These are phyloP conservation scores for Melipona bicolor DNA, from an alignment of 2,888 invertebrate species.

Conservation along the genomic window DNA sequence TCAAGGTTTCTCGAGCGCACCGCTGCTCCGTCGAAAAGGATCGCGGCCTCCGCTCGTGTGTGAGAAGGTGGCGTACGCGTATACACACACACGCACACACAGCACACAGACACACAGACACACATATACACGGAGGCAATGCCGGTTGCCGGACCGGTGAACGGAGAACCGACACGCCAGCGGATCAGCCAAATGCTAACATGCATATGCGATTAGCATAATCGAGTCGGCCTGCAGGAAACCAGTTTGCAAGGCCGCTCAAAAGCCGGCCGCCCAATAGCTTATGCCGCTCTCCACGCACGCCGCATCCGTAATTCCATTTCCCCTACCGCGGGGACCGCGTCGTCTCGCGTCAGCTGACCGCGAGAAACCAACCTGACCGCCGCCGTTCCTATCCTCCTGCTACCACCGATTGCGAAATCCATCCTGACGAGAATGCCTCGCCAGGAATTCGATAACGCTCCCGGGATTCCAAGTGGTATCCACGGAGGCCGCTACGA, in stretches of 20 bases:
- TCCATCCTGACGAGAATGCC: background rate
- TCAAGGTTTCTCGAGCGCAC: constrained; percentile 59
- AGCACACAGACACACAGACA: no score
- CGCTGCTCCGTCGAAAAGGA: constrained; percentile 42
- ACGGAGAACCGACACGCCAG: constrained; percentile 67
- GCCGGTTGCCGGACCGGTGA: constrained; percentile 58
- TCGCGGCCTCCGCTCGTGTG: constrained; percentile 21
- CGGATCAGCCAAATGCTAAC: constrained; percentile 78
- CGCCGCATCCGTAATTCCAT: constrained; percentile 80
- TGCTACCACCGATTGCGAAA: constrained; percentile 28
- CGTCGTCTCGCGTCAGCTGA: constrained; percentile 70
- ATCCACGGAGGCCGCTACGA: no score
- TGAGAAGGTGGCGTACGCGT: background rate
- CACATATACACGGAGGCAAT: no score
- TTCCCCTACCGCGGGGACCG: constrained; percentile 46
- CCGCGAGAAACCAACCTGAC: constrained; percentile 43
- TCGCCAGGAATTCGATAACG: constrained; percentile 1
- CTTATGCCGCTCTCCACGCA: constrained; percentile 73
- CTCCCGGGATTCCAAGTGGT: background rate
- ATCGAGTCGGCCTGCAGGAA: constrained; percentile 81
- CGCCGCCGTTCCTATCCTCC: background rate
- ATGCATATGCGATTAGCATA: constrained; percentile 82
- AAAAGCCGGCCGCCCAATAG: constrained; percentile 77
- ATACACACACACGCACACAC: background rate
- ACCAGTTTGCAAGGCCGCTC: constrained; percentile 84